These are phyloP conservation scores for Leucozona laternaria DNA, from an alignment of 2,888 invertebrate genomes.

Conservation along the genomic window DNA sequence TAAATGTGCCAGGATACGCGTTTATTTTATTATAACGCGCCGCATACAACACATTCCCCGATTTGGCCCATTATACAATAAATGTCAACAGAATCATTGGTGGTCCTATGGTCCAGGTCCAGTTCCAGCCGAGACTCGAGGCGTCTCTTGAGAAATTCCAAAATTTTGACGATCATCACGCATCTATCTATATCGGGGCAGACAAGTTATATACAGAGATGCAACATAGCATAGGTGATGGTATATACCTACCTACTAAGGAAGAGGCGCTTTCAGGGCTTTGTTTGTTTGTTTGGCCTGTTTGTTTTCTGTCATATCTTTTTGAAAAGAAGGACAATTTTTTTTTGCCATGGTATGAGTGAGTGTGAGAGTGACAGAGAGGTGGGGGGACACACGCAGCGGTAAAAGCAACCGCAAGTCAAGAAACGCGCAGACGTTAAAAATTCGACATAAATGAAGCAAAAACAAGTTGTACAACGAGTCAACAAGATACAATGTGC, in stretches of 20 bases:
- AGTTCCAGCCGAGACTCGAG: constrained; percentile 24
- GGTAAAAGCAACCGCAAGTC: constrained; percentile 32
- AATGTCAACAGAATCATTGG: constrained; percentile 73
- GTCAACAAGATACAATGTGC: constrained; percentile 57
- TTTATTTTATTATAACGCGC: constrained; percentile 82
- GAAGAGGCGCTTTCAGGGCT: constrained; percentile 65
- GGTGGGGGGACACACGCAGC: neutral
- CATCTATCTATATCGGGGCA: constrained; percentile 19
- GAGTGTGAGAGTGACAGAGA: too few species aligned
- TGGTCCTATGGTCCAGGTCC: constrained; percentile 31
- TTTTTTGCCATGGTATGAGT: neutral
- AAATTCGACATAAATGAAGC: constrained; percentile 71
- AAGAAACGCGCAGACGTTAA: constrained; percentile 53
- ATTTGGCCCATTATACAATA: constrained; percentile 72
- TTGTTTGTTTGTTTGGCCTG: constrained; percentile 63
- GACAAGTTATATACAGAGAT: constrained; percentile 20
- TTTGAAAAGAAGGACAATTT: constrained; percentile 20
- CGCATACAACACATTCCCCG: constrained; percentile 65
- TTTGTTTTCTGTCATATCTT: constrained; percentile 69
- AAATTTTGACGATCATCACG: constrained; percentile 69
- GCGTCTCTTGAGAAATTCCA: constrained; percentile 69
- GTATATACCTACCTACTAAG: neutral
- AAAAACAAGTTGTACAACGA: constrained; percentile 73
- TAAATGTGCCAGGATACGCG: constrained; percentile 84
- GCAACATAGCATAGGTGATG: neutral